Evolutionary conservation across 2,113 vertebrate genomes (phyloP).

Genomic region (Tetrax tetrax): DNA sequence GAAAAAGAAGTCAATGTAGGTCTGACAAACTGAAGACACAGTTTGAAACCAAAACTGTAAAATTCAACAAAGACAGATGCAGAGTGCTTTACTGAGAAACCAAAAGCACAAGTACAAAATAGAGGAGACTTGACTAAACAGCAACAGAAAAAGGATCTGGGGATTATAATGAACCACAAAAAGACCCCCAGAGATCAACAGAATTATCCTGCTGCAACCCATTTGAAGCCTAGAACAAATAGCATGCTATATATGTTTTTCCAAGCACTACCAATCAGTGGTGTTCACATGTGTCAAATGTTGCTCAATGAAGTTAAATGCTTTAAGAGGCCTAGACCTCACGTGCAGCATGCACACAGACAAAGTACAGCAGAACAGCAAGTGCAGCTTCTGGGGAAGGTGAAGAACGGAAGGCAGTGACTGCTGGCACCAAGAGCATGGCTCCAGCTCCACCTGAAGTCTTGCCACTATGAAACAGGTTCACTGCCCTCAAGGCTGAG

Average conservation of each 20-base stretch:
- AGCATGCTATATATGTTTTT: not conserved
- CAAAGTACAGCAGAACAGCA: not conserved
- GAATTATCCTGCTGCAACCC: not conserved
- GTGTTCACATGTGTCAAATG: not conserved
- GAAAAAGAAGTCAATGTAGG: not conserved
- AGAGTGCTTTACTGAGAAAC: not conserved
- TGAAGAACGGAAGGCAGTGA: not conserved
- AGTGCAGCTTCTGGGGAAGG: not conserved
- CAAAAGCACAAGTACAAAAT: not conserved
- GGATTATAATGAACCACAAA: not conserved
- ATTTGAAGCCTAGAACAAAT: not conserved
- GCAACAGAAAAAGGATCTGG: not conserved
- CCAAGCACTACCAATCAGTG: not conserved
- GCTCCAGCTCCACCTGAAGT: not conserved
- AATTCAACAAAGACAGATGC: not conserved
- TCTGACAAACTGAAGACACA: not conserved
- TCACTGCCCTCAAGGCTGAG: not conserved
- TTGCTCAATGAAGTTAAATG: not conserved
- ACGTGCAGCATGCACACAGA: not conserved
- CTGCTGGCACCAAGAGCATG: not conserved
- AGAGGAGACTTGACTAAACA: not conserved
- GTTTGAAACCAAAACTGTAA: not conserved
- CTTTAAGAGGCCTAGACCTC: not conserved
- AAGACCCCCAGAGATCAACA: not conserved
- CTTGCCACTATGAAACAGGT: not conserved